Conservation (phyloP, 1,140 invertebrate species). For the Apis mellifera region Amel_HAv3.1 CM009932.2:4717501-4718000, state of each 20-base stretch:
- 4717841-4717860: not conserved
- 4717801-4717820: not conserved
- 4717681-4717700: not conserved
- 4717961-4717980: not conserved
- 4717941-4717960: not conserved
- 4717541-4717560: too few relatives aligned
- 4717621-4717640: not conserved
- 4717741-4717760: too few relatives aligned
- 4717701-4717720: too few relatives aligned
- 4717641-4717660: not conserved
- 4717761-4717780: not conserved
- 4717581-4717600: not conserved
- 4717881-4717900: too few relatives aligned
- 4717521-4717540: too few relatives aligned
- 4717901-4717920: not conserved
- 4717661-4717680: not conserved
- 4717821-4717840: not conserved
- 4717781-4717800: not conserved
- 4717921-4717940: slow-evolving; percentile 10
- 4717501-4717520: too few relatives aligned
- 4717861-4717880: not conserved
- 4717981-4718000: not conserved
- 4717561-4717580: not conserved
- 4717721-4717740: too few relatives aligned
- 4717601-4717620: not conserved